A percentile compares a stretch with the other conserved stretches of the same genome.
Evolutionary conservation across 64 coral and sea anemone species (phyloP).

Genomic region (Trachythela sp.): DNA sequence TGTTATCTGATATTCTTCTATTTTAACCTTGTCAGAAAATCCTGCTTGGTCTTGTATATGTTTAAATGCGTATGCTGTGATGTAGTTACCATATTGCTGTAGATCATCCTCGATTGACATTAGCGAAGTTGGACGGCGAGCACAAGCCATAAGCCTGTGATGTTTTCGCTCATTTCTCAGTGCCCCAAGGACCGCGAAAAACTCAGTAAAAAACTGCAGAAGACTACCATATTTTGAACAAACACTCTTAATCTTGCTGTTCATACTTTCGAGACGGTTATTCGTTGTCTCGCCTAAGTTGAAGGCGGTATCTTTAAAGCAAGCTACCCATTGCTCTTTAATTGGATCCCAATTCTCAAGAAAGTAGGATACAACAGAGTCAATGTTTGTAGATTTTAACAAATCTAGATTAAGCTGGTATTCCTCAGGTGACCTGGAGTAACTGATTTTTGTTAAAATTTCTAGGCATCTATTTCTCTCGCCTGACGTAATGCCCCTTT

Average conservation of each 20-base stretch:
- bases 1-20: not conserved
- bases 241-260: constrained; percentile 10
- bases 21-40: not conserved
- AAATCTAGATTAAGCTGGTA: constrained; percentile 20
- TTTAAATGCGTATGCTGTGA: not conserved
- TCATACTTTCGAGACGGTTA: constrained; percentile 51
- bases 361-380: too few species aligned
- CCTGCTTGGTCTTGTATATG: not conserved
- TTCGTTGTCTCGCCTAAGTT: constrained; percentile 54
- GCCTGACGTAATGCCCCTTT: too few species aligned
- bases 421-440: constrained; percentile 19
- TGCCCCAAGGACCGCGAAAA: not conserved
- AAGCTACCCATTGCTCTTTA: too few species aligned
- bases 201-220: not conserved
- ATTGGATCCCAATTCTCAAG: too few species aligned
- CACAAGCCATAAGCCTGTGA: not conserved
- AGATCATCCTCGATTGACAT: not conserved
- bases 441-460: not conserved
- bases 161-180: not conserved
- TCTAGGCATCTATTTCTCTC: not conserved
- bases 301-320: too few species aligned
- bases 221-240: constrained; percentile 21
- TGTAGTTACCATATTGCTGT: not conserved
- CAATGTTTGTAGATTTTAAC: constrained; percentile 39
- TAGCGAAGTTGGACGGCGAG: not conserved